Conservation (phyloP, 2,113 vertebrate species). For the Protobothrops mucrosquamatus region DNA sequence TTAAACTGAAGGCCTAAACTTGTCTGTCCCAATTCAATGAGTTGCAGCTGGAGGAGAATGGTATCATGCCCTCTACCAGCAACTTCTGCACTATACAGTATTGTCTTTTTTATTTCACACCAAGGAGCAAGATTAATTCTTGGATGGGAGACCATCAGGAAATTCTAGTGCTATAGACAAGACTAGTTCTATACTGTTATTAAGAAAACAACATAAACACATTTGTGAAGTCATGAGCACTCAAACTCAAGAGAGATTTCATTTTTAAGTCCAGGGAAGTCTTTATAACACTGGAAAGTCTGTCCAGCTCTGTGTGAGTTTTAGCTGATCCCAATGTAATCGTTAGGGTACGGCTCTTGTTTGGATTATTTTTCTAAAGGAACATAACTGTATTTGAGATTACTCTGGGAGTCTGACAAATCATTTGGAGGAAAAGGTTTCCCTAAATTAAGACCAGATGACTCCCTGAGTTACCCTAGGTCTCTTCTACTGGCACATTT, state of each 20-base stretch:
- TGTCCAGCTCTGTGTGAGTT: neutral
- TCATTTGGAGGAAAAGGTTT: neutral
- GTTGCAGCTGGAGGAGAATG: neutral
- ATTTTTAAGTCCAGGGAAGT: neutral
- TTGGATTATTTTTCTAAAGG: neutral
- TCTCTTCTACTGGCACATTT: neutral
- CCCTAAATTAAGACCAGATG: fast-evolving
- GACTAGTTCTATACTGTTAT: neutral
- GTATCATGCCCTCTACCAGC: neutral
- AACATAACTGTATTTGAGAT: neutral
- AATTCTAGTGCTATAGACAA: neutral
- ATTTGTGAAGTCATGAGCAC: neutral
- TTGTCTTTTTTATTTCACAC: neutral
- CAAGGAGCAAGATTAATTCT: neutral
- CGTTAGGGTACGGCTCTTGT: neutral
- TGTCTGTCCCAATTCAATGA: neutral
- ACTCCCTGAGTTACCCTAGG: fast-evolving
- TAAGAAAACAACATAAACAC: neutral
- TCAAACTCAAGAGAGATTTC: neutral
- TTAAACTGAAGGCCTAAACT: neutral
- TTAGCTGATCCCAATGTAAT: neutral
- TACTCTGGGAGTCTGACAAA: neutral
- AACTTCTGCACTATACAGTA: neutral
- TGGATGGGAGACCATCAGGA: neutral
- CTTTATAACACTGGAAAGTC: neutral